Evolutionary conservation across 2,113 vertebrate species (phyloP), one percentile per base, ranked within the genome.

Genomic region (Actinemys pallida): DNA sequence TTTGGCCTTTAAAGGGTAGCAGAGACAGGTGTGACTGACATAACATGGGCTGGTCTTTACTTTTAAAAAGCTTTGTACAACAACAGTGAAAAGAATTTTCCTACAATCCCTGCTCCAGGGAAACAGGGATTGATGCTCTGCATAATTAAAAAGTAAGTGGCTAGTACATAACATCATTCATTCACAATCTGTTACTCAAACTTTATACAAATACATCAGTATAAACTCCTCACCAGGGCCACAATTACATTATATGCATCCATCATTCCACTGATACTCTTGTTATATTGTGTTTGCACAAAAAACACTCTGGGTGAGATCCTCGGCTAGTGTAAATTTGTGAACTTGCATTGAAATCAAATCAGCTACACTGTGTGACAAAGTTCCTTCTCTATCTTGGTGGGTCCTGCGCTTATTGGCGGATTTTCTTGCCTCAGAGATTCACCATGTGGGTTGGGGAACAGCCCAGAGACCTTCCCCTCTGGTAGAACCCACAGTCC

Each of bases 1-100:
- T 85, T 27, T 81, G 81, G 69, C 81, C 53, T 92, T 90, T 89
- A 86, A 9, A 84, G 76, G 90, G 29, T 88, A 92, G 93, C 83
- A 87, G 84, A 86, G 81, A 80, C 79, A 56, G 88, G 79, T 20
- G 39, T 88, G 78, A 24, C 57, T n/a, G 84, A 83, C 59, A 76
- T 59, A 31, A 62, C 19, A 53, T 81, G 83, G 42, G 6, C 54
- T 90, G 50, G 69, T 57, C 16, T 75, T 85, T 81, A 35, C 56
- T 80, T 53, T 45, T 52, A 11, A 87, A 54, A 76, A 53, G 47
- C 75, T 94, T 90, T 87, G 54, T 86, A 79, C 65, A 81, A n/a
- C 56, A 76, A 14, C 3, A 53, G 52, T 49, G 79, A 88, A 92
- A 93, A 72, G 39, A 90, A 69, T 52, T 79, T 52, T 45, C 11